Evolutionary conservation across 2,888 invertebrate genomes (phyloP).

Genomic region (Drosophila longiperda): DNA sequence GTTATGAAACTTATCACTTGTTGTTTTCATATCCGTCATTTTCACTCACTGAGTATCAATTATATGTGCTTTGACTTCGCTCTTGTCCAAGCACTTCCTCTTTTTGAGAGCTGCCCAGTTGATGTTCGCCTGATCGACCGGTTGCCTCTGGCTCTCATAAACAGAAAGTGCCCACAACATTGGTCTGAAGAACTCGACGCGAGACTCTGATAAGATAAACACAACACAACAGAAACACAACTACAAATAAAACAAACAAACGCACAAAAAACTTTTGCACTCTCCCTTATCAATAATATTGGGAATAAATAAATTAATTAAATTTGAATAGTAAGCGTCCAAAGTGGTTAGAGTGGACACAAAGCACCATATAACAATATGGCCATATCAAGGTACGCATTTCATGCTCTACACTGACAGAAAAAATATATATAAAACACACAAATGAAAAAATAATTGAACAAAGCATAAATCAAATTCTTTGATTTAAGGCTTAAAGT

Average conservation of each 20-base stretch:
- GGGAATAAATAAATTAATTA: conserved; percentile 81
- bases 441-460: neutral
- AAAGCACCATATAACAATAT: conserved; percentile 29
- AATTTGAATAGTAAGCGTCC: conserved; percentile 69
- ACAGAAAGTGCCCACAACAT: conserved; percentile 37
- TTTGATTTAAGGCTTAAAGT: neutral
- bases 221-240: conserved; percentile 37
- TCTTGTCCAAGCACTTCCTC: conserved; percentile 45
- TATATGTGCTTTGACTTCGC: conserved; percentile 19
- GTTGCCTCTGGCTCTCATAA: conserved; percentile 63
- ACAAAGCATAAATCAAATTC: neutral
- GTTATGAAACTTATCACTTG: conserved; percentile 56
- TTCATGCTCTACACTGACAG: conserved; percentile 11
- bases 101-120: conserved; percentile 44
- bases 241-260: conserved; percentile 35
- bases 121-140: conserved; percentile 61
- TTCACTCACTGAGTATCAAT: conserved; percentile 31
- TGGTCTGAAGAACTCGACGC: conserved; percentile 62
- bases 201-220: conserved; percentile 59
- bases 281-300: conserved; percentile 67
- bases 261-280: conserved; percentile 34
- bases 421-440: neutral
- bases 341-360: conserved; percentile 37
- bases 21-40: conserved; percentile 43
- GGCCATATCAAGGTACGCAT: conserved; percentile 4